Evolutionary conservation across 2,888 invertebrate genomes (phyloP).

Genomic region (Tipula helvola): DNA sequence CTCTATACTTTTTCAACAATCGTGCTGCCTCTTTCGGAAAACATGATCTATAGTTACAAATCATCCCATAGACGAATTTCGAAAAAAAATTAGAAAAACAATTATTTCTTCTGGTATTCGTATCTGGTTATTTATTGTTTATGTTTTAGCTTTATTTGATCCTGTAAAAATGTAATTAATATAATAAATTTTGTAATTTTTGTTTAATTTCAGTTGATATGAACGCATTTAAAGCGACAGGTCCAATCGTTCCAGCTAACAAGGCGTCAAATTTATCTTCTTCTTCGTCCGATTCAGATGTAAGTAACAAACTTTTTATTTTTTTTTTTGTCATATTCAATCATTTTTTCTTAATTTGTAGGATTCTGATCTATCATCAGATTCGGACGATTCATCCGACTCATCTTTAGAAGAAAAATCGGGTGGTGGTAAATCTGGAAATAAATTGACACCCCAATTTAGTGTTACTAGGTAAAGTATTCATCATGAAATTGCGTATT

Average conservation of each 20-base stretch:
- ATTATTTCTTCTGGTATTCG: no score
- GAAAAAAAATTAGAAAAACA: no score
- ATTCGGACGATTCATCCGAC: conserved; percentile 10
- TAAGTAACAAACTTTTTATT: neutral
- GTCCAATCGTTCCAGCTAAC: neutral
- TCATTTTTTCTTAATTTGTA: neutral
- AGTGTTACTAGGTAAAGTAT: conserved; percentile 17
- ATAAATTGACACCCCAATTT: conserved; percentile 16
- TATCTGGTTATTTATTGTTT: no score
- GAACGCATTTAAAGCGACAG: neutral
- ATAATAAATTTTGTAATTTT: neutral
- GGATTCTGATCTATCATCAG: conserved; percentile 15
- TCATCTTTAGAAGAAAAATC: conserved; percentile 10
- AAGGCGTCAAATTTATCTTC: neutral
- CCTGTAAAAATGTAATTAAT: no score
- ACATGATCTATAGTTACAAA: no score
- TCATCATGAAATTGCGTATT: neutral
- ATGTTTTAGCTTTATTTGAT: no score
- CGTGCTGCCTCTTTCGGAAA: no score
- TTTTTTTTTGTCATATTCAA: neutral
- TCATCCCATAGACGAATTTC: no score
- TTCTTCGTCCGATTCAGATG: conserved; percentile 4
- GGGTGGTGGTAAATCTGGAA: conserved; percentile 13
- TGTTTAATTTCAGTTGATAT: conserved; percentile 5
- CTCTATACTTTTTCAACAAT: no score